These are phyloP conservation scores for Thelaira solivaga DNA, from an alignment of 2,888 invertebrate species.

Conservation along the genomic window DNA sequence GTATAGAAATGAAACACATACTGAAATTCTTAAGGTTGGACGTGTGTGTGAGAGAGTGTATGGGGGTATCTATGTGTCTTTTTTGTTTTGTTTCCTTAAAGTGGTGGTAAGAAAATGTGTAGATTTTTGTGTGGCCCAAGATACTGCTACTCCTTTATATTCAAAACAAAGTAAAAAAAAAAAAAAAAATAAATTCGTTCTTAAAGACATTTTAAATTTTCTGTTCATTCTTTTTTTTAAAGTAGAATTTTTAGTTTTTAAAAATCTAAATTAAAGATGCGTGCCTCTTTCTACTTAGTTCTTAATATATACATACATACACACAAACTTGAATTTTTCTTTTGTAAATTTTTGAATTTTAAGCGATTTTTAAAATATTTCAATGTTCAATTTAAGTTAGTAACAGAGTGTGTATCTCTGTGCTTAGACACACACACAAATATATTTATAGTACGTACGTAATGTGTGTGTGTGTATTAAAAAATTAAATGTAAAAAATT, in stretches of 20 bases:
- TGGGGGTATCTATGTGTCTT: slow-evolving; percentile 31
- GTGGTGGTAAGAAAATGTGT: slow-evolving; percentile 49
- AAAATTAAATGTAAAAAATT: no score
- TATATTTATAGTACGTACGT: no score
- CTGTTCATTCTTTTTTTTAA: background rate
- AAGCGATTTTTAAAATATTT: no score
- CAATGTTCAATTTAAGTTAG: no score
- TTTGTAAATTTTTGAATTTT: no score
- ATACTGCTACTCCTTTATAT: slow-evolving; percentile 18
- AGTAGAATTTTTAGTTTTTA: no score
- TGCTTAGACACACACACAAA: no score
- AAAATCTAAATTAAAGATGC: background rate
- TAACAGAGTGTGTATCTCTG: no score
- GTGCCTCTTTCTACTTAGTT: background rate
- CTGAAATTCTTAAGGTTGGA: slow-evolving; percentile 43
- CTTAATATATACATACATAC: background rate
- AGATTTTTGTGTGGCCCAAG: slow-evolving; percentile 49
- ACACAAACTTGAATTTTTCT: no score
- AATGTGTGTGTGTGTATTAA: no score
- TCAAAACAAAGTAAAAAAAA: slow-evolving; percentile 19
- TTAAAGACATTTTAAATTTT: slow-evolving; percentile 32
- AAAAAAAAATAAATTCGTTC: slow-evolving; percentile 18
- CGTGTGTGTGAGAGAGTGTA: background rate
- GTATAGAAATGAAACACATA: slow-evolving; percentile 32
- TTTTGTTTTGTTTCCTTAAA: slow-evolving; percentile 35